Base-by-base conservation (phyloP, 1,140 invertebrate genomes). In the Campoletis sonorensis region DNA sequence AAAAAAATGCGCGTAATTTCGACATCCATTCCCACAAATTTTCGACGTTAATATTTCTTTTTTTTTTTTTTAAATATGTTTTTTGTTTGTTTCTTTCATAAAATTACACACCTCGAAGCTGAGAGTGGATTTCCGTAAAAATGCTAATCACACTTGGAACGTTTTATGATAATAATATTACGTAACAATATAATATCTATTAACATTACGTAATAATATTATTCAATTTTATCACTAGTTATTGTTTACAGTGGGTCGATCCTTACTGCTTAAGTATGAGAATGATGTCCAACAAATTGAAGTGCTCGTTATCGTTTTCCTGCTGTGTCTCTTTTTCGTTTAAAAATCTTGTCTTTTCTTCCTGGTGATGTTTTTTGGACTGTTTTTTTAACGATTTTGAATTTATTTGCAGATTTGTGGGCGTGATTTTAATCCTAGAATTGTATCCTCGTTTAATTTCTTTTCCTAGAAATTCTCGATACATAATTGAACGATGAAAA, bases 121-220 rank as follows among this genome's bases (percentile, higher is more conserved):
- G 81, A 70, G 64, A 85, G 77, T 80, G 79, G 79, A 81, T 81
- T 82, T 85, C 84, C 82, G 84, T 86, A 87, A 87, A 87, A 87
- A 87, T 86, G 83, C 84, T 87, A 86, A 64, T 86, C 54, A 33
- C 33, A 84, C 80, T 86, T 85, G 83, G 85, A 84, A 87, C 84
- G 82, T 85, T 84, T 85, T 85, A 84, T 81, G 79, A 81, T 71
- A 83, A 83, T 72, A 83, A 80, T 79, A 82, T 83, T 77, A 73
- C 76, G 72, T 81, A 83, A 83, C 79, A 83, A 83, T 72, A 71
- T 80, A 81, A 79, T 82, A 84, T 85, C 79, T 84, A 87, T 86
- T 85, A 87, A 86, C 83, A 85, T 87, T 84, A 85, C 82, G 83
- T 84, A 86, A 85, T 85, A 85, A 85, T 84, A 83, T 81, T 84